Conservation (phyloP, 2,797 vertebrate species). For the Sebastes iracundus region DNA sequence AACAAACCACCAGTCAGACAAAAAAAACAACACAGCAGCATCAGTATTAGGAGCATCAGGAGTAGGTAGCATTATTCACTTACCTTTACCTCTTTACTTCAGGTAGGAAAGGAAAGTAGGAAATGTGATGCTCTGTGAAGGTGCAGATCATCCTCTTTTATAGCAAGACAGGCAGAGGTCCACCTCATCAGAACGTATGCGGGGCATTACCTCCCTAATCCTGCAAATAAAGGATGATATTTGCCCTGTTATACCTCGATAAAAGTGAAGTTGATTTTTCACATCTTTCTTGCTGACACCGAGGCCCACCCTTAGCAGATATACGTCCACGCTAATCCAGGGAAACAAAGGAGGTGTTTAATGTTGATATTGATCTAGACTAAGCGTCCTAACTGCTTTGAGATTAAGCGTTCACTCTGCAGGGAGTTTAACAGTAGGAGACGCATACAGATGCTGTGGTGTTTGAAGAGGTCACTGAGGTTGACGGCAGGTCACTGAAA, state of each 20-base stretch:
- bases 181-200: neutral
- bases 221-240: neutral
- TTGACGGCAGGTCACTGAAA: neutral
- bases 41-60: neutral
- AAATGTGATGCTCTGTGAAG: neutral
- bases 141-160: neutral
- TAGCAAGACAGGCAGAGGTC: neutral
- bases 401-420: neutral
- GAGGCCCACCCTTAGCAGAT: conserved; percentile 1
- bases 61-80: neutral
- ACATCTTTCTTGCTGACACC: neutral
- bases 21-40: neutral
- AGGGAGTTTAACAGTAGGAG: neutral
- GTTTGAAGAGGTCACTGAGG: neutral
- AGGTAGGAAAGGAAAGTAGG: neutral
- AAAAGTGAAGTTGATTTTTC: neutral
- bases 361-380: neutral
- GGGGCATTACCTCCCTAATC: neutral
- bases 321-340: neutral
- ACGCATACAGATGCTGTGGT: neutral
- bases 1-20: neutral
- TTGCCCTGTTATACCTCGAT: neutral
- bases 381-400: neutral
- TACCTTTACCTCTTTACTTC: neutral
- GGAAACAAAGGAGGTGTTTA: neutral